A percentile compares a stretch with the other conserved stretches of the same genome.
Conservation (phyloP, 1,140 invertebrate genomes). For the Sinonovacula constricta region DNA sequence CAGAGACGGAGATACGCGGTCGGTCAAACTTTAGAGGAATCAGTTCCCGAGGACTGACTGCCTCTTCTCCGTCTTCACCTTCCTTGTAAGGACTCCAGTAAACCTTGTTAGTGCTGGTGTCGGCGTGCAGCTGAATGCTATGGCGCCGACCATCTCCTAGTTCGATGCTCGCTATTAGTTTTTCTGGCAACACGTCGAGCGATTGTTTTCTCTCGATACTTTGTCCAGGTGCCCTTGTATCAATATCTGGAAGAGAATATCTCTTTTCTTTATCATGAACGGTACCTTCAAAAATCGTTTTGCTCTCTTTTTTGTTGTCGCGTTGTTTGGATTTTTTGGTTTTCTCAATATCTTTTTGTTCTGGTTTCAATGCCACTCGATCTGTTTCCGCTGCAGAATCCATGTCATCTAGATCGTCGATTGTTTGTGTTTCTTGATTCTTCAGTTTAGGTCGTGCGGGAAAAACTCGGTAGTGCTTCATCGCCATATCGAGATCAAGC, state of each 20-base stretch:
- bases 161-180: slow-evolving; percentile 45
- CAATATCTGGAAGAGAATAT: slow-evolving; percentile 37
- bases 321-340: background rate
- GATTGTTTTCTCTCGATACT: slow-evolving; percentile 7
- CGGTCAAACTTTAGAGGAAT: slow-evolving; percentile 33
- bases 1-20: slow-evolving; percentile 15
- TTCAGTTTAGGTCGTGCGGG: slow-evolving; percentile 37
- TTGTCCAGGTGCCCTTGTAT: slow-evolving; percentile 1
- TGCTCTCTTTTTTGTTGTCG: background rate
- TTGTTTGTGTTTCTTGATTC: slow-evolving; percentile 31
- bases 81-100: slow-evolving; percentile 29
- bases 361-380: background rate
- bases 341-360: background rate
- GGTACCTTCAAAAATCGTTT: background rate
- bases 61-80: background rate
- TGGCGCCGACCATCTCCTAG: slow-evolving; percentile 35
- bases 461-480: slow-evolving; percentile 31
- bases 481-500: slow-evolving; percentile 32
- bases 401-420: background rate
- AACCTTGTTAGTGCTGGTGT: slow-evolving; percentile 21
- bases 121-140: slow-evolving; percentile 24
- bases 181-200: slow-evolving; percentile 40
- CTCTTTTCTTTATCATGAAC: slow-evolving; percentile 8
- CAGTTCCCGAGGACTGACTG: background rate
- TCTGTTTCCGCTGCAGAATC: background rate